Conservation (phyloP, 2,888 invertebrate species). For the Lasioglossum pauxillum region DNA sequence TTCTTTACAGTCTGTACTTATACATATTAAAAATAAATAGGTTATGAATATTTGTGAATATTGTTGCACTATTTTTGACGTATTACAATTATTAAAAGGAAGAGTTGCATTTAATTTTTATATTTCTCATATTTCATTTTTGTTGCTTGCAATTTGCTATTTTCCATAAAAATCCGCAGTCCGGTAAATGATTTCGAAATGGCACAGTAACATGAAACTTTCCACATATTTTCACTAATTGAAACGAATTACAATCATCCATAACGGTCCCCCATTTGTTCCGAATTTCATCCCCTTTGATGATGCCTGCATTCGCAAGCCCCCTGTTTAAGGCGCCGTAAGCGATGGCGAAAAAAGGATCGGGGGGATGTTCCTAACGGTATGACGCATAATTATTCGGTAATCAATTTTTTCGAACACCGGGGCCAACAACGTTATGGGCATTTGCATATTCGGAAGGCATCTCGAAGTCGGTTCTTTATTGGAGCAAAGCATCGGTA, state of each 20-base stretch:
- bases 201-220: background rate
- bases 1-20: no score
- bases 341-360: conserved; percentile 30
- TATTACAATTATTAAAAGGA: no score
- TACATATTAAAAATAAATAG: no score
- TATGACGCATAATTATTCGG: conserved; percentile 64
- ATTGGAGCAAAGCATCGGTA: conserved; percentile 33
- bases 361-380: conserved; percentile 43
- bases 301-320: conserved; percentile 1
- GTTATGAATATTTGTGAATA: no score
- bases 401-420: conserved; percentile 62
- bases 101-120: no score
- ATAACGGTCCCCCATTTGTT: conserved; percentile 32
- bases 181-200: background rate
- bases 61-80: no score
- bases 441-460: conserved; percentile 61
- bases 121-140: no score
- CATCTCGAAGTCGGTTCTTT: conserved; percentile 37
- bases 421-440: conserved; percentile 32
- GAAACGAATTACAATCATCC: background rate
- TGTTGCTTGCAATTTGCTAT: no score
- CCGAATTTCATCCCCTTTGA: conserved; percentile 25
- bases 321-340: conserved; percentile 10
- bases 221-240: background rate
- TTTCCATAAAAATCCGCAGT: no score